Base-by-base conservation (phyloP, 1,140 invertebrate species). In the Contarinia nasturtii region DNA sequence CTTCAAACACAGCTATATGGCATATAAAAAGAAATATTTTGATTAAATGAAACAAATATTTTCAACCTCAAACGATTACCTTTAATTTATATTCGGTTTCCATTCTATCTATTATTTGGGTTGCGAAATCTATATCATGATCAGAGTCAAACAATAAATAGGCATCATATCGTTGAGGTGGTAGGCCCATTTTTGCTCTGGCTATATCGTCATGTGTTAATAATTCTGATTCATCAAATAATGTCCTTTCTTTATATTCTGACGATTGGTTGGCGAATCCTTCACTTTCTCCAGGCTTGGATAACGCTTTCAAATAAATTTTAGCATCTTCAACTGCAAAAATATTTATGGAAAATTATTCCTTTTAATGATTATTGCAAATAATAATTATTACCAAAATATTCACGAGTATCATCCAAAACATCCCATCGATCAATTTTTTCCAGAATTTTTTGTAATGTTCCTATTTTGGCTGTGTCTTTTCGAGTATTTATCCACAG, bases 361-460 rank as follows among this genome's bases (percentile, higher is more conserved):
- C n/a, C n/a, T n/a, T n/a, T n/a, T n/a, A n/a, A n/a, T n/a, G n/a
- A n/a, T n/a, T n/a, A n/a, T n/a, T n/a, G 27, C 44, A 43, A 41
- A 48, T 49, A 44, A 45, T 48, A 49, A 38, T 45, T 62, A 64
- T 55, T 59, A 80, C 77, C 67, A 51, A 82, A 61, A 20, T 73
- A 58, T 34, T 63, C 52, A 47, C 58, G 53, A 15, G 68, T 63
- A 56, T 82, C 78, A 50, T 77, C 71, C 14, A 75, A 53, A 37
- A 80, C 67, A 61, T 82, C 79, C 67, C 68, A 79, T 50, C 80
- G 67, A 52, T 80, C 77, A 37, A 82, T 65, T 46, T 69, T 57
- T 49, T 71, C 66, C 7, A 82, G 61, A 53, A 60, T 67, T 33
- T 54, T 48, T 50, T 69, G 58, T 10, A 81, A 61, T 50, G 69